Evolutionary conservation across 2,113 vertebrate genomes (phyloP).

Genomic region (Chaetura pelagica): DNA sequence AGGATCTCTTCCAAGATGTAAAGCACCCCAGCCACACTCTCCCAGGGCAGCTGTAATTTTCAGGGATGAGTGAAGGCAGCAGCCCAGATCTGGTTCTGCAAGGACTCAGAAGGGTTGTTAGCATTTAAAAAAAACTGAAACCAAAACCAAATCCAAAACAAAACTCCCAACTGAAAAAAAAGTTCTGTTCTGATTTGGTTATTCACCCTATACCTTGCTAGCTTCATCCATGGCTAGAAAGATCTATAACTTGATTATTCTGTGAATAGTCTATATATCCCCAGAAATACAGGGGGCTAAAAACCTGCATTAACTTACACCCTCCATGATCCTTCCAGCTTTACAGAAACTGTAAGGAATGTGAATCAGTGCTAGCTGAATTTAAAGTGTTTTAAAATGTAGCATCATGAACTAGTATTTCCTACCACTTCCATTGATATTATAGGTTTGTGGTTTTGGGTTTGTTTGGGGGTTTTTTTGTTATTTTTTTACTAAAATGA

Average conservation of each 20-base stretch:
- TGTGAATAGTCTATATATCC: slow-evolving; percentile 55
- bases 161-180: too few species aligned
- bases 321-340: neutral
- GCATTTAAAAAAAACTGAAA: neutral
- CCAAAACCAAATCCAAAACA: neutral
- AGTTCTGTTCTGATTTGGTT: neutral
- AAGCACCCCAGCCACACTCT: neutral
- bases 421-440: neutral
- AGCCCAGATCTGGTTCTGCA: neutral
- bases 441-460: neutral
- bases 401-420: neutral
- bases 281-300: neutral
- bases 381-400: neutral
- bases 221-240: slow-evolving; percentile 41
- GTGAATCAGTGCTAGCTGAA: slow-evolving; percentile 19
- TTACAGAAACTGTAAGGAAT: neutral
- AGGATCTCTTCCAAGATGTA: neutral
- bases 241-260: slow-evolving; percentile 50
- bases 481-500: neutral
- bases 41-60: neutral
- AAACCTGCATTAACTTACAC: neutral
- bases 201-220: slow-evolving; percentile 2
- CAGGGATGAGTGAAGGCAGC: neutral
- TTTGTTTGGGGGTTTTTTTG: too few species aligned
- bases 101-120: neutral